Evolutionary conservation across 2,113 vertebrate species (phyloP).

Genomic region (Xiphias gladius): DNA sequence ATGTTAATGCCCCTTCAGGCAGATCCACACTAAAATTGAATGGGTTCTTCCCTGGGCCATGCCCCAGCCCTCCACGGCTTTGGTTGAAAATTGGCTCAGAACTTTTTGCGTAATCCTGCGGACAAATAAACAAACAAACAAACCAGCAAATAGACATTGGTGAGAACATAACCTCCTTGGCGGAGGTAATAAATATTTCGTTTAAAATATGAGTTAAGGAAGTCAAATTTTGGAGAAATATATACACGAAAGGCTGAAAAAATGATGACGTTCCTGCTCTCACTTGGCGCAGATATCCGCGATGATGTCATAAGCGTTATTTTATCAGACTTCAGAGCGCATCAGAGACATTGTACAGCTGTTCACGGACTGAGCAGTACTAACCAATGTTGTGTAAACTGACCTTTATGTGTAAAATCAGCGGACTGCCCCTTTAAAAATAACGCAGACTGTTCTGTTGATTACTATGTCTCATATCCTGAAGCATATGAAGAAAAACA

Average conservation of each 20-base stretch:
- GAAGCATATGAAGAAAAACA: background rate
- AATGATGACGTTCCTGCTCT: background rate
- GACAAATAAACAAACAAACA: too few species aligned
- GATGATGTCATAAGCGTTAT: background rate
- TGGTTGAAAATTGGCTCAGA: too few species aligned
- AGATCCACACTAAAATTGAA: too few species aligned
- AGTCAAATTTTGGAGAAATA: background rate
- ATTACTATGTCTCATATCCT: background rate
- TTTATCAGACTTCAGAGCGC: slow-evolving; percentile 15
- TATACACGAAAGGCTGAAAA: background rate
- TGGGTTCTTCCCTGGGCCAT: too few species aligned
- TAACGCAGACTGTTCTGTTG: background rate
- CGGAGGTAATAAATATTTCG: background rate
- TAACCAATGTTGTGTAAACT: background rate
- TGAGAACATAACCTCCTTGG: too few species aligned
- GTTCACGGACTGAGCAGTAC: background rate
- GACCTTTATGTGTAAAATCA: background rate
- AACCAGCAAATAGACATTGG: too few species aligned
- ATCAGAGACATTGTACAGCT: background rate
- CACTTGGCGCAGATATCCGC: background rate
- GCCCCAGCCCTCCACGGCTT: too few species aligned
- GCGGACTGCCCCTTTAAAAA: background rate
- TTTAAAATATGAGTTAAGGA: background rate
- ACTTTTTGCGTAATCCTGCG: too few species aligned
- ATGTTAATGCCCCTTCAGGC: too few species aligned